Evolutionary conservation across 2,797 vertebrate species (phyloP), one percentile per base, ranked within the genome.

Genomic region (Danio aesculapii): DNA sequence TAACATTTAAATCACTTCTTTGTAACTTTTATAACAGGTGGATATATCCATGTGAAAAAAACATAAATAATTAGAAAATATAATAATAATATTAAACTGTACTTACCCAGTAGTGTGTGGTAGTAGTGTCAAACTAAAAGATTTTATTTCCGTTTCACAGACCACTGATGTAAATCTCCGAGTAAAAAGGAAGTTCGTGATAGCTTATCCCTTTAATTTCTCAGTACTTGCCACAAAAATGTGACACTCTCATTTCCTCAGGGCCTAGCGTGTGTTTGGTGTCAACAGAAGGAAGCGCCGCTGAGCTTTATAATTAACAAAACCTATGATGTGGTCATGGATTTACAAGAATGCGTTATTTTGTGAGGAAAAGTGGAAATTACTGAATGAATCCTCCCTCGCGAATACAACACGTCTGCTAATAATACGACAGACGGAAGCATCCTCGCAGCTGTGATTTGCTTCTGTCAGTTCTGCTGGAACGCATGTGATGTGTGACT

Each of bases 371-470:
- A 59, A 73, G 55, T 30, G 17, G 10, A 59, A 74, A 57, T 19
- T 4, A 21, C 0, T 17, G 5, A 59, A 69, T 50, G 55, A 50
- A 62, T 53, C 47, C 58, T 53, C 6, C 17, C 67, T 62, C 30
- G 17, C n/a, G 21, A 39, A 74, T 43, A 19, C 30, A 52, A 43
- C 75, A 57, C 17, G 12, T 16, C 6, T 5, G 1, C 43, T 47
- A 6, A 49, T 10, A 8, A 50, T 6, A 30, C 80, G 85, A 86
- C 74, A 87, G 87, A 71, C 74, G 68, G 58, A 75, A 30, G 70
- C 81, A 83, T 87, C 90, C 91, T 91, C 88, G 90, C 90, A 92
- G 90, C 90, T 90, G 90, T 88, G 90, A 89, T 90, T 90, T 82
- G 86, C 83, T 80, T 88, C 55, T 57, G 75, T 83, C 86, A 82